Conservation (phyloP, 2,113 vertebrate species). For the Perognathus longimembris region DNA sequence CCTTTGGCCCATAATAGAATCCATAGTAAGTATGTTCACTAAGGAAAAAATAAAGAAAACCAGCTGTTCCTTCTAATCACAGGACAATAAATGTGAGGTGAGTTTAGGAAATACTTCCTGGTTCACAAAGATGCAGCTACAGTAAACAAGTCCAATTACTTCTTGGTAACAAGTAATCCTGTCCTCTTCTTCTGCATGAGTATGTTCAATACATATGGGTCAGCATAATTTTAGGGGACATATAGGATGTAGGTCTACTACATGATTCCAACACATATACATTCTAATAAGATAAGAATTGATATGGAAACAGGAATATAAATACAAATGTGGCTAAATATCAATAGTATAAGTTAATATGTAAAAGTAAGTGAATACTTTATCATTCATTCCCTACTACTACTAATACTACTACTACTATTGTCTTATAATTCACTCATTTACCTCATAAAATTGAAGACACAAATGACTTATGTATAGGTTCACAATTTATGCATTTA, state of each 20-base stretch:
- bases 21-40: slow-evolving; percentile 51
- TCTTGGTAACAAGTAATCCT: not conserved
- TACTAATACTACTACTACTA: no score
- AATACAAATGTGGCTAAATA: not conserved
- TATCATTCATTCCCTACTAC: no score
- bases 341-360: not conserved
- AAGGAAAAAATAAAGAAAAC: not conserved
- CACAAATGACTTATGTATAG: not conserved
- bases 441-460: not conserved
- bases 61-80: slow-evolving; percentile 62
- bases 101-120: not conserved
- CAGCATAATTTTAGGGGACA: not conserved
- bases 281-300: not conserved
- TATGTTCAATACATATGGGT: not conserved
- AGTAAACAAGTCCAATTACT: not conserved
- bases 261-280: not conserved
- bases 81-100: not conserved
- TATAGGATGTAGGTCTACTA: not conserved
- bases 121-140: not conserved
- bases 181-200: not conserved
- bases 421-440: not conserved
- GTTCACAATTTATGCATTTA: not conserved
- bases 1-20: slow-evolving; percentile 64
- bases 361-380: not conserved
- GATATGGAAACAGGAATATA: not conserved